A percentile compares a stretch with the other conserved stretches of the same genome.
Conservation (phyloP, 2,797 vertebrate species). For the Craterocephalus amniculus region DNA sequence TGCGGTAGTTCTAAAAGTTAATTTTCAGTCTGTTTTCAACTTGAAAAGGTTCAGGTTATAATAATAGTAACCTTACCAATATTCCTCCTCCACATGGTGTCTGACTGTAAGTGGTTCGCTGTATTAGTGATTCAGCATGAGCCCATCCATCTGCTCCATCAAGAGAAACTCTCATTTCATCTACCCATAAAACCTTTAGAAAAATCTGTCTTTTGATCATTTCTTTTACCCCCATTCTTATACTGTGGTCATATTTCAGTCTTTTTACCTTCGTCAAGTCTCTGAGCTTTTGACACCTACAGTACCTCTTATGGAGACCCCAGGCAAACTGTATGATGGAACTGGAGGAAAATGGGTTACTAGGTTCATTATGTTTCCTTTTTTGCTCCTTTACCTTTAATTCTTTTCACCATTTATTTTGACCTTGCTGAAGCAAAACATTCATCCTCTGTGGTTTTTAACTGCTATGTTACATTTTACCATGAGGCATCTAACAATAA, state of each 20-base stretch:
- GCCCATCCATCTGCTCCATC: not conserved
- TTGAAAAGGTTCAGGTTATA: slow-evolving; percentile 2
- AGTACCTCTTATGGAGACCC: too few species aligned
- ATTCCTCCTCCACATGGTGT: not conserved
- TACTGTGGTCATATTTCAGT: not conserved
- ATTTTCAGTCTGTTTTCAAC: not conserved
- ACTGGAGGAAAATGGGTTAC: not conserved
- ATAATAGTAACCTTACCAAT: not conserved
- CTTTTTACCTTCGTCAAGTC: not conserved
- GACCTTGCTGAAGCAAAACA: not conserved
- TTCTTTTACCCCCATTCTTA: not conserved
- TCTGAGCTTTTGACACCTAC: not conserved
- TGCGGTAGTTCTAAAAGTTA: not conserved
- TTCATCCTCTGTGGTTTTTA: not conserved
- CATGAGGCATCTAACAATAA: too few species aligned
- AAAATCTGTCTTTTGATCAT: not conserved
- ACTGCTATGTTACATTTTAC: not conserved
- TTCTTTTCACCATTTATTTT: not conserved
- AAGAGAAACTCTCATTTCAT: slow-evolving; percentile 1
- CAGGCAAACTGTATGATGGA: not conserved
- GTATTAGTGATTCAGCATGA: slow-evolving; percentile 3
- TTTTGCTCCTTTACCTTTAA: not conserved
- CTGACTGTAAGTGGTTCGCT: not conserved
- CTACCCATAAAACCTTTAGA: slow-evolving; percentile 3
- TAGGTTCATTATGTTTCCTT: not conserved